Base-by-base conservation (phyloP, 1,140 invertebrate species). In the Portunus trituberculatus region DNA sequence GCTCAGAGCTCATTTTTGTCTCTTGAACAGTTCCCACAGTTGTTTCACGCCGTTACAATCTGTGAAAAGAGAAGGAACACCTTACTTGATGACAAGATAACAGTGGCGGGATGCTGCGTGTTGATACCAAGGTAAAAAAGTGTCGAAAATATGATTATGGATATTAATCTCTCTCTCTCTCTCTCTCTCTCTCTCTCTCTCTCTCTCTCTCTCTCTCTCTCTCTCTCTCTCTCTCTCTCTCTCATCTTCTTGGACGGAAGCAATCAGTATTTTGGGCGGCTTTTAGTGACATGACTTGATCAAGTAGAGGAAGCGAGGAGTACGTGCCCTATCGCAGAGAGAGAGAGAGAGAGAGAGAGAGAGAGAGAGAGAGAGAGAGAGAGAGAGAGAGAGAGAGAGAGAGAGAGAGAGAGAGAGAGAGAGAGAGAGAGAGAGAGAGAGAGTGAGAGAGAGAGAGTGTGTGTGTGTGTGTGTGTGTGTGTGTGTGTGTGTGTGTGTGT, bases 311-410 rank as follows among this genome's bases (percentile, higher is more conserved):
- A n/a, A n/a, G n/a, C n/a, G n/a, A n/a, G n/a, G n/a, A n/a, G n/a
- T n/a, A n/a, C n/a, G n/a, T n/a, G n/a, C n/a, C n/a, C n/a, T n/a
- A n/a, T n/a, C 48, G 48, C 6, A 6, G 14, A 52, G 48, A 52
- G 6, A 52, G 14, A 6, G 14, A 76, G 67, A 8, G 25, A 76
- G 16, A n/a, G 25, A 76, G 67, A 76, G 52, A 59, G 52, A 76
- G 67, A 39, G 86, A 45, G 86, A 46, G 45, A 88, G 86, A 46
- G 45, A 46, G 32, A 45, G 86, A 45, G 86, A 46, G 45, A 88
- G 86, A 88, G 45, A 88, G 86, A 39, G 45, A 88, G 45, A 46
- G 86, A 46, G 86, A 88, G 45, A 46, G 31, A 46, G 86, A 88
- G 86, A 46, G 45, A 39, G 31, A 46, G 45, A 46, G 86, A 88